These are phyloP conservation scores for Gymnobelideus leadbeateri DNA, from an alignment of 2,113 vertebrate genomes.

Conservation along the genomic window DNA sequence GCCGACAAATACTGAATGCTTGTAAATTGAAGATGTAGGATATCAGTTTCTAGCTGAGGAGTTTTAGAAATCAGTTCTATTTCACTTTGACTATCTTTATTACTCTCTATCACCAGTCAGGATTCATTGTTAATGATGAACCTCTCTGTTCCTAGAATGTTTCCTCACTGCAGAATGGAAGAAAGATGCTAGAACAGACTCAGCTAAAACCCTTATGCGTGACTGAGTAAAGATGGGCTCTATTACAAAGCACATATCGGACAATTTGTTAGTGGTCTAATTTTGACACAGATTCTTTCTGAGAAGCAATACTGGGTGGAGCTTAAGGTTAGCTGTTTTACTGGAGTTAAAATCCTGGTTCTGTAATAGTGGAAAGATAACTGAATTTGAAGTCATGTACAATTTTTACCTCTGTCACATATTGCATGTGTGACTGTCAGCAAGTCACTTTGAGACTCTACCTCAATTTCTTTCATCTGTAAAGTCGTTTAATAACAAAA, in stretches of 20 bases:
- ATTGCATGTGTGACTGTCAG: neutral
- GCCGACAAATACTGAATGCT: neutral
- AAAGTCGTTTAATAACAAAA: neutral
- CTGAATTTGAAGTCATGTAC: neutral
- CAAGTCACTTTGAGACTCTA: neutral
- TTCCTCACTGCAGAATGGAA: neutral
- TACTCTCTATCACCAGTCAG: slow-evolving; percentile 6
- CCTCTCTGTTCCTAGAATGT: slow-evolving; percentile 2
- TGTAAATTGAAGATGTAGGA: slow-evolving; percentile 16
- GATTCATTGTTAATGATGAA: slow-evolving; percentile 25
- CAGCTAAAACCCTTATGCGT: slow-evolving; percentile 22
- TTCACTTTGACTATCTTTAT: neutral
- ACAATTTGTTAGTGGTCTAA: neutral
- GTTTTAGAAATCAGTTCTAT: neutral
- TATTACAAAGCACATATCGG: slow-evolving; percentile 7
- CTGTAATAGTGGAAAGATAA: neutral
- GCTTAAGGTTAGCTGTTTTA: neutral
- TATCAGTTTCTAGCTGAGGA: neutral
- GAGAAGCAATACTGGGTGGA: neutral
- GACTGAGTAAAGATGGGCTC: neutral
- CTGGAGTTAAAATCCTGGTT: neutral
- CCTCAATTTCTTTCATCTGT: neutral
- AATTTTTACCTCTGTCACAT: neutral
- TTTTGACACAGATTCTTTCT: neutral
- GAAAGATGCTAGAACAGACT: slow-evolving; percentile 17